phyloP scores from a whole-genome alignment of 2,113 vertebrate genomes.

The Gavialis gangeticus region DNA sequence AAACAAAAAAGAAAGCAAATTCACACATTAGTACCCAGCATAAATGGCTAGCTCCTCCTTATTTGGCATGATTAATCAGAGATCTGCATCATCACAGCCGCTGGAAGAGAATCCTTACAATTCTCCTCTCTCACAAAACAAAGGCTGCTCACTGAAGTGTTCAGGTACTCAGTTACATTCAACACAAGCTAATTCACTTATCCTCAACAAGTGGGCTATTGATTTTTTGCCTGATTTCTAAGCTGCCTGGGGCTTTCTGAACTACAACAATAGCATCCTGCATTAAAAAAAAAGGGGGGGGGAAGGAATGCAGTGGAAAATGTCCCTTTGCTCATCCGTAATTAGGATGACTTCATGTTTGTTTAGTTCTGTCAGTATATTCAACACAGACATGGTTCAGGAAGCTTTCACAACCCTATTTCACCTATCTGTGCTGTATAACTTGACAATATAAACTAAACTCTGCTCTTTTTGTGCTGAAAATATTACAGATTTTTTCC shows the following conservation, averaged over 20 bases:
- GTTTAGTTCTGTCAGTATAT: constrained; percentile 25
- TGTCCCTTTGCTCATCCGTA: constrained; percentile 59
- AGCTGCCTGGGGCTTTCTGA: constrained; percentile 80
- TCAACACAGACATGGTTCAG: not conserved
- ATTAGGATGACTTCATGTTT: constrained; percentile 56
- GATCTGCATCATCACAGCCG: constrained; percentile 12
- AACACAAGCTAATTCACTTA: constrained; percentile 84
- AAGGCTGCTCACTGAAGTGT: constrained; percentile 78
- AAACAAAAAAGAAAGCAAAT: constrained; percentile 30
- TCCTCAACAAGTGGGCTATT: constrained; percentile 86
- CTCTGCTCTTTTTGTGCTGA: constrained; percentile 6
- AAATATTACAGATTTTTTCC: not conserved
- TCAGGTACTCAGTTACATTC: constrained; percentile 83
- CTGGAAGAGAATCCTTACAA: constrained; percentile 66
- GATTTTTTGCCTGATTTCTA: constrained; percentile 84
- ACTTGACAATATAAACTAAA: not conserved
- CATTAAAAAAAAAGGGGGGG: not conserved
- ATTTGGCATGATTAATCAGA: constrained; percentile 59
- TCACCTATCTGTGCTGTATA: not conserved
- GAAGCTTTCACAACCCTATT: constrained; percentile 19
- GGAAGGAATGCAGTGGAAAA: constrained; percentile 40
- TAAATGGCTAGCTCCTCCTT: constrained; percentile 45
- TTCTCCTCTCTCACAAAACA: constrained; percentile 73
- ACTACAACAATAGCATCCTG: constrained; percentile 74
- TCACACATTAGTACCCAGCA: constrained; percentile 13